Conservation (phyloP, 2,888 invertebrate species). For the Hipparchia sbordonii region DNA sequence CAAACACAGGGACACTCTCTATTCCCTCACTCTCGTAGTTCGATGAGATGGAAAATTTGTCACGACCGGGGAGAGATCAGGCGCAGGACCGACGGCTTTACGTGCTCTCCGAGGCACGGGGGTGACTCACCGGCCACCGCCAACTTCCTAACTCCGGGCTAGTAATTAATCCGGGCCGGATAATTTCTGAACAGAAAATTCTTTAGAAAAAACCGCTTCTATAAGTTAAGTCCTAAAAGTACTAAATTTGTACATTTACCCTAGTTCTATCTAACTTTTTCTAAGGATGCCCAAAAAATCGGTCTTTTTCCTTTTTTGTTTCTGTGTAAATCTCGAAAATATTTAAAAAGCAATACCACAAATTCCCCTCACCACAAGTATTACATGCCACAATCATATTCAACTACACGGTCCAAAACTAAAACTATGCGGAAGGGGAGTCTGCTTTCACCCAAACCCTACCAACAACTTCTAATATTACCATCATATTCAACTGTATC, state of each 20-base stretch:
- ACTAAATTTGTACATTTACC: background rate
- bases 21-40: too few relatives aligned
- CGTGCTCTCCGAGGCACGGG: too few relatives aligned
- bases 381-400: constrained; percentile 48
- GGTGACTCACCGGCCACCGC: too few relatives aligned
- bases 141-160: too few relatives aligned
- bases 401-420: constrained; percentile 51
- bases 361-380: constrained; percentile 42
- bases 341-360: constrained; percentile 48
- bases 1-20: too few relatives aligned
- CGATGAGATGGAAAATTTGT: too few relatives aligned
- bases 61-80: too few relatives aligned
- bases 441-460: constrained; percentile 24
- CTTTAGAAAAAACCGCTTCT: too few relatives aligned
- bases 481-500: background rate
- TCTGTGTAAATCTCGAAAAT: constrained; percentile 33
- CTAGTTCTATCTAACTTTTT: background rate
- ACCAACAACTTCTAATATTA: constrained; percentile 9
- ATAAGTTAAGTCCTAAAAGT: background rate
- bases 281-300: background rate
- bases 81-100: too few relatives aligned
- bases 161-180: too few relatives aligned
- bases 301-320: background rate
- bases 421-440: constrained; percentile 62
- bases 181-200: too few relatives aligned